Evolutionary conservation across 2,113 vertebrate species (phyloP), one percentile per base, ranked within the genome.

Genomic region (Scophthalmus maximus): DNA sequence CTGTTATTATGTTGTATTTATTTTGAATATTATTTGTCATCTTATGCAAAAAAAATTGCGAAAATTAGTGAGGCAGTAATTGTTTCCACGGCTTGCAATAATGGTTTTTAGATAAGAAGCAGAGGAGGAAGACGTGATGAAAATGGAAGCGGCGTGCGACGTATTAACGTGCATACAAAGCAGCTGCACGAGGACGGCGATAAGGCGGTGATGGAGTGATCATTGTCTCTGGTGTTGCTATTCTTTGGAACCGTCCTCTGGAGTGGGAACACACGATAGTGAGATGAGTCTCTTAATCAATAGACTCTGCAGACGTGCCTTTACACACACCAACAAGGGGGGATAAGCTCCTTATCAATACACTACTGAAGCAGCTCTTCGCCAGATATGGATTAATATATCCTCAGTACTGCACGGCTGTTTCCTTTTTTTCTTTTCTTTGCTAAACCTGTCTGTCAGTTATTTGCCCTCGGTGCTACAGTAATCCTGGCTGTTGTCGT

Each of bases 281-380:
- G 69, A 73, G 63, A 80, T 53, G 73, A 80, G 61, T 69, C 61
- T 67, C 38, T 68, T 76, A 75, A 85, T 85, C 84, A 79, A 76
- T 73, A 58, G 61, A 11, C 62, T 57, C 46, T 74, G 59, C 60
- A 66, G 56, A 84, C 62, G 49, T 82, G 40, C 40, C 63, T 71
- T 66, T 80, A 81, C 73, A 83, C 61, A 55, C 46, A 38, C 47
- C 27, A 46, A 67, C 75, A 72, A 73, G 49, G 2, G n/a, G 25
- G 61, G 69, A 68, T 83, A 82, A 83, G 81, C 79, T 75, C 51
- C 68, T 87, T 86, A 87, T 89, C 82, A 73, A 86, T 83, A 71
- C 56, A 57, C 56, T 61, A 71, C 49, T 23, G 32, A 72, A 81
- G 47, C 81, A 38, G 68, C 79, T 78, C 60, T 70, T 30, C 1